Conservation (phyloP, 2,888 invertebrate species). For the Polylopha cassiicola region DNA sequence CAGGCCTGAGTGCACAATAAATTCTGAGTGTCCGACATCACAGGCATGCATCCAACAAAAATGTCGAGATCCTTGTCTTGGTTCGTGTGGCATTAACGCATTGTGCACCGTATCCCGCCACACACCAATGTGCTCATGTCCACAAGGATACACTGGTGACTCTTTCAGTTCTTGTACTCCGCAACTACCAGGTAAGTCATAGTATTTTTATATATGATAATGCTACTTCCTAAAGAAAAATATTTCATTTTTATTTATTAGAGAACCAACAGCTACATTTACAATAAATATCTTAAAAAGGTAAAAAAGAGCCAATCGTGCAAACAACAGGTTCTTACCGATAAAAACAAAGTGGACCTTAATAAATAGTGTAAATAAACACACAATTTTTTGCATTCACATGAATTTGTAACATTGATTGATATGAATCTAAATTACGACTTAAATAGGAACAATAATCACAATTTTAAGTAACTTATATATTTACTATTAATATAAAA, state of each 20-base stretch:
- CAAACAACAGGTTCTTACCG: no score
- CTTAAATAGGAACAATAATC: no score
- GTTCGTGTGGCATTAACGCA: constrained; percentile 81
- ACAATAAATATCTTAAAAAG: no score
- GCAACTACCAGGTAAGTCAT: constrained; percentile 57
- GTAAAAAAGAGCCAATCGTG: no score
- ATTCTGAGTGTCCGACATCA: constrained; percentile 81
- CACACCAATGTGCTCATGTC: constrained; percentile 84
- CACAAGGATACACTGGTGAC: constrained; percentile 82
- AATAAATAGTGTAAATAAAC: no score
- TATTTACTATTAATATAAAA: constrained; percentile 11
- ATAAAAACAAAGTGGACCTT: no score
- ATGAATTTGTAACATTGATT: no score
- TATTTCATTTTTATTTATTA: no score
- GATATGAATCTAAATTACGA: no score
- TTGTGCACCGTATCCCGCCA: constrained; percentile 82
- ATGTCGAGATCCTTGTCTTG: constrained; percentile 84
- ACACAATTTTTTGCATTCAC: no score
- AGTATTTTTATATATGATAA: constrained; percentile 4
- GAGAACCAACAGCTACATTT: no score
- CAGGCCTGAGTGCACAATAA: constrained; percentile 83
- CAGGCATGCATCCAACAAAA: constrained; percentile 83
- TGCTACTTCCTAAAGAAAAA: no score
- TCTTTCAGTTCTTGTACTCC: constrained; percentile 76
- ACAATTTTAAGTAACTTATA: constrained; percentile 24